Percentiles rank a stretch among this genome's conserved stretches.
Evolutionary conservation across 2,113 vertebrate genomes (phyloP).

Genomic region (Triplophysa siluroides): DNA sequence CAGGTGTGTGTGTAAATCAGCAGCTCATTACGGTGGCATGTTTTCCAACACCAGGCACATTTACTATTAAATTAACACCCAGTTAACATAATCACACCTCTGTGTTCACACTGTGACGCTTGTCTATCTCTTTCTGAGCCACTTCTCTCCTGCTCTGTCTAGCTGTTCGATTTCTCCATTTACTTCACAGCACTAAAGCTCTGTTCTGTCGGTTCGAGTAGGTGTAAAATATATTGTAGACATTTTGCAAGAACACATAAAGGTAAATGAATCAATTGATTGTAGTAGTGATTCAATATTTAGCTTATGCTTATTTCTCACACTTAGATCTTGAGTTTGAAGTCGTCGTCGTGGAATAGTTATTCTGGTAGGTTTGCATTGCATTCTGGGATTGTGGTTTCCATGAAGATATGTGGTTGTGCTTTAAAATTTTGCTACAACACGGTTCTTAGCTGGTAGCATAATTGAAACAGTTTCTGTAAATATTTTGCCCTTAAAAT

Average conservation of each 20-base stretch:
- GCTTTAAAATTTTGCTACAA: background rate
- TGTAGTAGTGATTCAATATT: background rate
- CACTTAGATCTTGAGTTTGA: no score
- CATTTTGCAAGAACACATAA: no score
- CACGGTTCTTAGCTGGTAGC: no score
- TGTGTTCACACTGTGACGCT: conserved; percentile 16
- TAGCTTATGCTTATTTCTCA: no score
- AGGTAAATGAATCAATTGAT: background rate
- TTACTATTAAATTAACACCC: conserved; percentile 60
- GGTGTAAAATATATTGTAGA: no score
- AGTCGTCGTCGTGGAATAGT: no score
- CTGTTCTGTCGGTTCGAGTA: background rate
- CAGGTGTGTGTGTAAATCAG: conserved; percentile 42
- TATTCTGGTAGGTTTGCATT: no score
- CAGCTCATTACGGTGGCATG: conserved; percentile 52
- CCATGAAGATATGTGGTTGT: no score
- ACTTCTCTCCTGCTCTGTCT: background rate
- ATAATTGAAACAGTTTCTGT: no score
- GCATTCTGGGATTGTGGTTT: background rate
- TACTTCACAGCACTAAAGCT: conserved; percentile 3
- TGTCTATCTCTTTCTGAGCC: conserved; percentile 5
- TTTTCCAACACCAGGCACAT: conserved; percentile 36
- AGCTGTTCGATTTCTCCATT: conserved; percentile 9
- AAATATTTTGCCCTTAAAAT: background rate
- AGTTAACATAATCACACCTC: conserved; percentile 56